Evolutionary conservation across 2,888 invertebrate species (phyloP).

Genomic region (Lasioglossum morio): DNA sequence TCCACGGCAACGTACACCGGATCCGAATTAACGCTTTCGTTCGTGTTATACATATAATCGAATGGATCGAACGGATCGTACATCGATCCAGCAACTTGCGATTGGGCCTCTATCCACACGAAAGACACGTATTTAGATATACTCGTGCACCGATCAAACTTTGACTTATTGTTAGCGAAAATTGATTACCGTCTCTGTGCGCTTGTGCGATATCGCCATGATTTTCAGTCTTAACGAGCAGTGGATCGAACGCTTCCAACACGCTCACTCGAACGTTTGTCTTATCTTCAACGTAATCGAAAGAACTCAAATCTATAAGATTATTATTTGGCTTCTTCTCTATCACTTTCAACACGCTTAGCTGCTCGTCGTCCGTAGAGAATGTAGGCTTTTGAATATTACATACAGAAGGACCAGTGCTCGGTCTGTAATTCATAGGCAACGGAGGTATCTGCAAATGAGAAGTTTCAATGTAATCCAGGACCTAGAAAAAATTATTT

Average conservation of each 20-base stretch:
- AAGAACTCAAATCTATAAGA: slow-evolving; percentile 87
- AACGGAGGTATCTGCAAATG: slow-evolving; percentile 81
- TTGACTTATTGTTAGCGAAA: neutral
- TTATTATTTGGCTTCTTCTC: slow-evolving; percentile 86
- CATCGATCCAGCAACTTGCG: slow-evolving; percentile 88
- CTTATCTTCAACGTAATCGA: slow-evolving; percentile 84
- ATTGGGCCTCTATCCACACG: slow-evolving; percentile 82
- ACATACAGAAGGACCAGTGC: slow-evolving; percentile 59
- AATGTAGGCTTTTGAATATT: slow-evolving; percentile 59
- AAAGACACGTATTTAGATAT: neutral
- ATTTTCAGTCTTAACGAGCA: slow-evolving; percentile 88
- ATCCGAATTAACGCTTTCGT: slow-evolving; percentile 87
- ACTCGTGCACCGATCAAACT: neutral
- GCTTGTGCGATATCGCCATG: slow-evolving; percentile 78
- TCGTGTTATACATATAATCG: slow-evolving; percentile 90
- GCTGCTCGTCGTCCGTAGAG: slow-evolving; percentile 77
- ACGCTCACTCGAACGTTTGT: slow-evolving; percentile 89
- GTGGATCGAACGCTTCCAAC: slow-evolving; percentile 95
- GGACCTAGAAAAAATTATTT: neutral
- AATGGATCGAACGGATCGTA: slow-evolving; percentile 93
- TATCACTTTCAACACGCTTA: slow-evolving; percentile 84
- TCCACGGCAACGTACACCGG: slow-evolving; percentile 90
- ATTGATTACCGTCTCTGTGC: slow-evolving; percentile 70
- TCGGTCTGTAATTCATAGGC: slow-evolving; percentile 81
- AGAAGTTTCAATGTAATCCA: slow-evolving; percentile 4